These are phyloP conservation scores for Nysson spinosus DNA, from an alignment of 2,888 invertebrate genomes.

Conservation along the genomic window DNA sequence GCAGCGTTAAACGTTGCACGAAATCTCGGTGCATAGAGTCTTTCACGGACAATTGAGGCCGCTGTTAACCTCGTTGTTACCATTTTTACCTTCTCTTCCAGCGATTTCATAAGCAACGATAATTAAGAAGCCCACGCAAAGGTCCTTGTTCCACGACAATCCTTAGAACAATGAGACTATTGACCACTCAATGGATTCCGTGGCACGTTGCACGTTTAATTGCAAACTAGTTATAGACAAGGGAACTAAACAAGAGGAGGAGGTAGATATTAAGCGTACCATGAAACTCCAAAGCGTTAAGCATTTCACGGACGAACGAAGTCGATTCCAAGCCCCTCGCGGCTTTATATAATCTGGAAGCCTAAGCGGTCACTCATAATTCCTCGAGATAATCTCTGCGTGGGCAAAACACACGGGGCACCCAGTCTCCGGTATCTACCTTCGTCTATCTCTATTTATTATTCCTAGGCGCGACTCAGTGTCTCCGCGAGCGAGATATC, in stretches of 20 bases:
- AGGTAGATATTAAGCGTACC: not conserved
- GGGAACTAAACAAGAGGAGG: not conserved
- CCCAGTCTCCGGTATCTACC: constrained; percentile 59
- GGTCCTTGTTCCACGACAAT: not conserved
- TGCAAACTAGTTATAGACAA: too few relatives aligned
- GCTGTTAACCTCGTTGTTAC: constrained; percentile 17
- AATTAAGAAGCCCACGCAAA: constrained; percentile 9
- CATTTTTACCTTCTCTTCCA: constrained; percentile 17
- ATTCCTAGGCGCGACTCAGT: constrained; percentile 65
- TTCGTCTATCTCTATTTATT: constrained; percentile 74
- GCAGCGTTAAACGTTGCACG: constrained; percentile 16
- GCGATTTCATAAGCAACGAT: constrained; percentile 19
- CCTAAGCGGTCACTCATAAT: constrained; percentile 69
- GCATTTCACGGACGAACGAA: constrained; percentile 45
- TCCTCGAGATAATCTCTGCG: constrained; percentile 73
- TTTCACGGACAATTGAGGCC: constrained; percentile 42
- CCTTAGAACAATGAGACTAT: not conserved
- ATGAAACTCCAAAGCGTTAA: constrained; percentile 1
- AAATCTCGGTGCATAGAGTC: constrained; percentile 4
- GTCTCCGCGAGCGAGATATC: constrained; percentile 51
- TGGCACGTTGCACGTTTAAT: too few relatives aligned
- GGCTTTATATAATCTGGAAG: constrained; percentile 68
- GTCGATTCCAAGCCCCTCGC: constrained; percentile 34
- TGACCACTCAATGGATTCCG: not conserved
- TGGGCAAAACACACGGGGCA: constrained; percentile 65